Conservation (phyloP, 2,797 vertebrate species). For the Intellagama lesueurii region DNA sequence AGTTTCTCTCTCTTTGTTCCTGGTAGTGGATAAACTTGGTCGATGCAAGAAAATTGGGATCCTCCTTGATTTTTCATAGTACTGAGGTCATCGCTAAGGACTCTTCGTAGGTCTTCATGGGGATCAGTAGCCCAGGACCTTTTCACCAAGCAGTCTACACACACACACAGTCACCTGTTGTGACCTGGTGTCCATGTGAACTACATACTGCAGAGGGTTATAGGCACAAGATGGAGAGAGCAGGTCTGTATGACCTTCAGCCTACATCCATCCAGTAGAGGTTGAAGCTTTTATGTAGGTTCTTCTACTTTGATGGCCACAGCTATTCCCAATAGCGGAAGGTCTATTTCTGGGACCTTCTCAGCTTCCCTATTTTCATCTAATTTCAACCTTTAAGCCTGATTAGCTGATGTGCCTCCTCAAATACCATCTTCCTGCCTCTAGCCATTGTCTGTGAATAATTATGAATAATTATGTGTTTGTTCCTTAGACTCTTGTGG, state of each 20-base stretch:
- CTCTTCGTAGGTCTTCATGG: not conserved
- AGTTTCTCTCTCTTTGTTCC: constrained; percentile 4
- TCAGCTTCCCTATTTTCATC: not conserved
- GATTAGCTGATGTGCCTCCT: not conserved
- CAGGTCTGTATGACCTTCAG: not conserved
- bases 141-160: not conserved
- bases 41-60: constrained; percentile 8
- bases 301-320: not conserved
- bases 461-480: no score
- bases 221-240: not conserved
- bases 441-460: no score
- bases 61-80: not conserved
- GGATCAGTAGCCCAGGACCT: not conserved
- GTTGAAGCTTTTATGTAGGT: not conserved
- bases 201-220: no score
- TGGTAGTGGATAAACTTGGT: not conserved
- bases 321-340: not conserved
- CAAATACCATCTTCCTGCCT: not conserved
- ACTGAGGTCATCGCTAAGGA: not conserved
- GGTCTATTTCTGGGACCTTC: no score
- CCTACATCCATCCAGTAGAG: not conserved
- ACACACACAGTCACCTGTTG: not conserved
- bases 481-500: no score
- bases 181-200: not conserved
- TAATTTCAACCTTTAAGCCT: not conserved